Base-by-base conservation (phyloP, 2,113 vertebrate genomes). In the Mesembrinibis cayennensis region DNA sequence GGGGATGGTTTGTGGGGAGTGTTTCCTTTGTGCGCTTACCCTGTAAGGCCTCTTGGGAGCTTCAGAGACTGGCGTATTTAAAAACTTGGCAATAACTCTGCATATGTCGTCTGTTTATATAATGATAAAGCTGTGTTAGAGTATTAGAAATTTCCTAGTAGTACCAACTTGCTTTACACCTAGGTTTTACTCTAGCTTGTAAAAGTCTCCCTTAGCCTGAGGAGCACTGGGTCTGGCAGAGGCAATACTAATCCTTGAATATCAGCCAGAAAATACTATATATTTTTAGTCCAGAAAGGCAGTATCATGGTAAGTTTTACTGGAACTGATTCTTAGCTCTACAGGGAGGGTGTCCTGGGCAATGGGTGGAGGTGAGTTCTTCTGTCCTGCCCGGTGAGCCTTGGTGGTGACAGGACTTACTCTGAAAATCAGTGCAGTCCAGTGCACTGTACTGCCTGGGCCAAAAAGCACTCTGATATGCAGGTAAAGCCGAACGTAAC, bases 1-100 rank as follows among this genome's bases (percentile, higher is more conserved):
- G 2, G 69, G 61, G 52, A 20, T 92, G 93, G 83, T 87, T 95
- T 79, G 66, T 49, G 82, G 65, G 87, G 87, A 80, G 65, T 9
- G 52, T 91, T 93, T 87, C 83, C 87, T 91, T 95, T 87, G 77
- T 95, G 83, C 45, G 53, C 70, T 93, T 65, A 47, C 55, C 70
- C 49, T 72, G 49, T 47, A 67, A 91, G 10, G 82, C 38, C 62
- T 91, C 65, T 72, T 9, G n/a, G 52, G 77, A 89, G 26, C 59
- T 93, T 91, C 61, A 58, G 69, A 71, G 47, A 11, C 49, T 84
- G 77, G 18, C 2, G 2, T 85, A 10, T 89, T 63, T 93, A 20
- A 93, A 58, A 85, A 25, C 45, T 90, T 93, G 82, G 94, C 95
- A 87, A 45, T 66, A 77, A 45, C 34, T 86, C 55, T 71, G 17